Conservation (phyloP, 2,888 invertebrate genomes). For the Steinernema hermaphroditum region DNA sequence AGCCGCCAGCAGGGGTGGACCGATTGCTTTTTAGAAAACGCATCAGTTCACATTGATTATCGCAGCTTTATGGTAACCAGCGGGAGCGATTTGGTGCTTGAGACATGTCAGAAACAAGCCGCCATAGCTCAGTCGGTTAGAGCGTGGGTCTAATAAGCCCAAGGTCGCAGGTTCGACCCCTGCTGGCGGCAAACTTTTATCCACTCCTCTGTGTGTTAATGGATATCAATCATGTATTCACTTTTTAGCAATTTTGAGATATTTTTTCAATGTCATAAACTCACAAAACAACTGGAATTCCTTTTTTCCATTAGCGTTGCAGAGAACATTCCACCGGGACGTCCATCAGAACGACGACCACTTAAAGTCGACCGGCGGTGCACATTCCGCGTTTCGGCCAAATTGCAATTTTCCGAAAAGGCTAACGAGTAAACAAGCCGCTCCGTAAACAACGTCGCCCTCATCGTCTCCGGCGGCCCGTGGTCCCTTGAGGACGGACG, state of each 20-base stretch:
- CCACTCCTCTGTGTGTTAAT: no score
- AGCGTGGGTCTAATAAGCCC: constrained; percentile 41
- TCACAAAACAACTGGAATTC: no score
- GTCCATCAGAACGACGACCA: no score
- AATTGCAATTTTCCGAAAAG: constrained; percentile 28
- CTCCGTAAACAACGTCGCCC: constrained; percentile 15
- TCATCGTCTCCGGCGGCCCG: neutral
- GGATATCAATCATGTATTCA: no score
- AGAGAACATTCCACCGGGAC: neutral
- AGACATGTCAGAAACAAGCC: no score
- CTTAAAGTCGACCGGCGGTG: neutral
- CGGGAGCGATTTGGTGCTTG: no score
- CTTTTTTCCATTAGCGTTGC: neutral
- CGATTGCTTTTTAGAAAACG: no score
- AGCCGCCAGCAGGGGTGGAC: no score
- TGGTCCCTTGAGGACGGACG: no score
- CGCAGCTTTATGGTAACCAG: no score
- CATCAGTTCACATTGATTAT: no score
- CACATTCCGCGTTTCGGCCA: neutral
- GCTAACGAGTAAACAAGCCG: constrained; percentile 28
- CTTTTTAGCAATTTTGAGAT: neutral
- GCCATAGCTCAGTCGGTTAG: constrained; percentile 41
- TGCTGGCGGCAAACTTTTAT: constrained; percentile 38
- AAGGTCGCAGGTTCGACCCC: constrained; percentile 41
- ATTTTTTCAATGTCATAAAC: no score